Conservation (phyloP, 2,888 invertebrate species). For the Clivina fossor region DNA sequence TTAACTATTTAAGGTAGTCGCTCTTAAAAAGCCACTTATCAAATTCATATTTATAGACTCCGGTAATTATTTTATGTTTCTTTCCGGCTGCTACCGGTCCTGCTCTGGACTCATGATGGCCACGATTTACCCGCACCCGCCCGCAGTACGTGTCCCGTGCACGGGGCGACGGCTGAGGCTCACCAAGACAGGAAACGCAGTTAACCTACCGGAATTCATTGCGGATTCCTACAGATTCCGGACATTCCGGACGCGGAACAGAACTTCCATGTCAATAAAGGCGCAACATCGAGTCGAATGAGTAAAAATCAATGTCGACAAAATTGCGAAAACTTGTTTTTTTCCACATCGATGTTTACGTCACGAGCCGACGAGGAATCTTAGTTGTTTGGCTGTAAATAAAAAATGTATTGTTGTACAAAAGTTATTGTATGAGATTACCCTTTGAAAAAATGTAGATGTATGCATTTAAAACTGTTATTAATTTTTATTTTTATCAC, state of each 20-base stretch:
- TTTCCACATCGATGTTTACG: slow-evolving; percentile 22
- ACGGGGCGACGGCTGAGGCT: background rate
- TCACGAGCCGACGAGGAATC: slow-evolving; percentile 21
- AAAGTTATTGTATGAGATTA: no score
- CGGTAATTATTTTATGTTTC: no score
- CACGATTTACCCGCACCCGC: no score
- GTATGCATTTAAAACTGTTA: slow-evolving; percentile 16
- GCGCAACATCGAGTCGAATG: slow-evolving; percentile 24
- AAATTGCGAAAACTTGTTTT: slow-evolving; percentile 35
- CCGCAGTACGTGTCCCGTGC: no score
- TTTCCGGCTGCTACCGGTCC: no score
- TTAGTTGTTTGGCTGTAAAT: slow-evolving; percentile 23
- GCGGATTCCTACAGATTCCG: slow-evolving; percentile 34
- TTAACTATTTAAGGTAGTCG: no score
- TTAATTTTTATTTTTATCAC: background rate
- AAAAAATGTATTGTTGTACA: no score
- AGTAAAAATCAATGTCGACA: slow-evolving; percentile 34
- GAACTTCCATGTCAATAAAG: slow-evolving; percentile 35
- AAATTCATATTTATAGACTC: no score
- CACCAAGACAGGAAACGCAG: slow-evolving; percentile 32
- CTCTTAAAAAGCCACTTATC: no score
- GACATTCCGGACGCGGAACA: slow-evolving; percentile 28
- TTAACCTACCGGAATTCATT: slow-evolving; percentile 35
- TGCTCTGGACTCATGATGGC: no score
- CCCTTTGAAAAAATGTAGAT: slow-evolving; percentile 30